phyloP scores from a whole-genome alignment of 2,113 vertebrate species.

The Lynx canadensis region DNA sequence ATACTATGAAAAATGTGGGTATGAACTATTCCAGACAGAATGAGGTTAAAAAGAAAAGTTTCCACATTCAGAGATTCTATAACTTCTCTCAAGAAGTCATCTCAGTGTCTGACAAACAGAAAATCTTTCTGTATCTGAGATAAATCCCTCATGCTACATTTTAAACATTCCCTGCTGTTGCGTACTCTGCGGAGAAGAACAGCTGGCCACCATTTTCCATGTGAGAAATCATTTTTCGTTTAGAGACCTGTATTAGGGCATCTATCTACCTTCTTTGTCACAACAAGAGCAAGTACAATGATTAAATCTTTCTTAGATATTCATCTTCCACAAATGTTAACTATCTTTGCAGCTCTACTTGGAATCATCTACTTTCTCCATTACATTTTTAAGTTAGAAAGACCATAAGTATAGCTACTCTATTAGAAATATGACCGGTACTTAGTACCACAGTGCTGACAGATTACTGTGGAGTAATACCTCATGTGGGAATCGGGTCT shows the following conservation, averaged over 20 bases:
- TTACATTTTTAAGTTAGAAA: slow-evolving; percentile 32
- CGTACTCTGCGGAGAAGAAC: neutral
- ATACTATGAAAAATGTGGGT: slow-evolving; percentile 42
- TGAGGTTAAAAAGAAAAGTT: slow-evolving; percentile 59
- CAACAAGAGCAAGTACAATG: neutral
- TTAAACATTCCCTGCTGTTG: neutral
- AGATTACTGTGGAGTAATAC: neutral
- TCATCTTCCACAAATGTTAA: neutral
- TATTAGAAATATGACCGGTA: neutral
- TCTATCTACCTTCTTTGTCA: neutral
- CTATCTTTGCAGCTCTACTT: neutral
- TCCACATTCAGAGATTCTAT: neutral
- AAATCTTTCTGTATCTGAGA: slow-evolving; percentile 15
- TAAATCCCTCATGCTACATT: slow-evolving; percentile 20
- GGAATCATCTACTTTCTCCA: neutral
- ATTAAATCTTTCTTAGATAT: neutral
- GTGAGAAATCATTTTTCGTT: neutral
- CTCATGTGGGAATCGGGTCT: neutral
- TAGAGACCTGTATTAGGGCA: neutral
- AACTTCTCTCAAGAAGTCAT: neutral
- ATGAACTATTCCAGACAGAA: slow-evolving; percentile 49
- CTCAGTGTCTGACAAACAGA: slow-evolving; percentile 5
- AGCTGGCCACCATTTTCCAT: neutral
- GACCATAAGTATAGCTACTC: neutral
- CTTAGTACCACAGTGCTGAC: neutral